Conservation (phyloP, 1,140 invertebrate genomes). For the Hydropsyche tenuis region DNA sequence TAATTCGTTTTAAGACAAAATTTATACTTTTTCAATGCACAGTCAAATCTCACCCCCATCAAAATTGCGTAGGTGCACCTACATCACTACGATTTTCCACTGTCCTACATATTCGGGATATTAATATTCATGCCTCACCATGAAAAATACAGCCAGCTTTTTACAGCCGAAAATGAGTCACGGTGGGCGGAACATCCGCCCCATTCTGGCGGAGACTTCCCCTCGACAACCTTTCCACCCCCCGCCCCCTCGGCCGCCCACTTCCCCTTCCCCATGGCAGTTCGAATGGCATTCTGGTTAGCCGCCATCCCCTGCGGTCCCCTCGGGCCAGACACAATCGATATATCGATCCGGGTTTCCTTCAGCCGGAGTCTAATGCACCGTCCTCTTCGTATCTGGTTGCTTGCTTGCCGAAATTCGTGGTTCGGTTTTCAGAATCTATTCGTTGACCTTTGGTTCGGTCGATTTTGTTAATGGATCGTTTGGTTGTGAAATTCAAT, state of each 20-base stretch:
- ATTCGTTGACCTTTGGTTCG: no score
- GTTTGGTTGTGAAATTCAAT: no score
- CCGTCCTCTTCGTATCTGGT: neutral
- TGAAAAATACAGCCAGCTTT: neutral
- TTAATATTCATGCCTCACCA: constrained; percentile 14
- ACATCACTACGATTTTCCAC: no score
- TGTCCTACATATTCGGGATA: constrained; percentile 20
- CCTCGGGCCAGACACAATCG: constrained; percentile 47
- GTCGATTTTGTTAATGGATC: no score
- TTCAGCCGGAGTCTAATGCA: constrained; percentile 28
- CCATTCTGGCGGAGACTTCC: neutral
- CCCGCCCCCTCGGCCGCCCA: constrained; percentile 9
- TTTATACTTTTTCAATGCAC: no score
- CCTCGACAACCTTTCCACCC: neutral
- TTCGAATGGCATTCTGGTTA: constrained; percentile 32
- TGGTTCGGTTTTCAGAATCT: no score
- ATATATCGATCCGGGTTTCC: constrained; percentile 48
- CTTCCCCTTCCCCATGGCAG: neutral
- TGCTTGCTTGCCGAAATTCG: neutral
- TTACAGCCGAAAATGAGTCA: constrained; percentile 3
- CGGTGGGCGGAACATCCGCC: neutral
- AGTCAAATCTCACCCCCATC: no score
- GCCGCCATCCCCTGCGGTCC: constrained; percentile 19
- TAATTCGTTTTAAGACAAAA: no score
- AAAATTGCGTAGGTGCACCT: no score